Base-by-base conservation (phyloP, 64 coral and sea anemone genomes). In the Platygyra sinensis region DNA sequence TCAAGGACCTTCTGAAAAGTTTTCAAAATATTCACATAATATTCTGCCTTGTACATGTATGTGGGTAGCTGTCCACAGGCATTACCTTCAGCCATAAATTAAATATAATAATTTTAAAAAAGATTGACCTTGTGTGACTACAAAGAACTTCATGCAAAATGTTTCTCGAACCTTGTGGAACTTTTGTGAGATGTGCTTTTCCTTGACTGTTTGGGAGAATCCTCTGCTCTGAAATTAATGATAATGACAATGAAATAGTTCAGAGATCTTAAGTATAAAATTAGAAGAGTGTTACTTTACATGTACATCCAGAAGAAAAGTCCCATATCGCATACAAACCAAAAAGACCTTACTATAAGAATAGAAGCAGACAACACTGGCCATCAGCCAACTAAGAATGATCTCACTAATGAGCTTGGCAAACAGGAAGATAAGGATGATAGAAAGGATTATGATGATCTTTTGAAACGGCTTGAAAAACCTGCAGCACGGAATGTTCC, bases 381-480 rank as follows among this genome's bases (percentile, higher is more conserved):
- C n/a, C 72, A 18, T n/a, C 89, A 91, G 18, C 86, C 73, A 65
- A 24, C 32, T 19, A 85, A 90, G 9, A 87, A 71, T 38, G 54
- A 52, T 42, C 19, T 72, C 10, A 80, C 38, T 42, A 59, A 69
- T 52, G 25, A 86, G 5, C 52, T 29, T 46, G 2, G 54, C 18
- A 75, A 86, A 77, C 79, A 87, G 20, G 38, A 91, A 60, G 24
- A 52, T 22, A 64, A 80, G 30, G 78, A 79, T 60, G 86, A 93
- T 46, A 76, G 30, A 39, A 73, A 87, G 63, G 92, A 88, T 61
- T 90, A 97, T 31, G 77, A 72, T 24, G 88, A 96, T 55, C 72
- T 96, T 24, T 78, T 96, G n/a, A n/a, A n/a, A n/a, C n/a, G n/a
- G n/a, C n/a, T n/a, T n/a, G n/a, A n/a, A n/a, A 91, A 91, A 75